phyloP scores from a whole-genome alignment of 2,113 vertebrate genomes.

The Hypanus sabinus region DNA sequence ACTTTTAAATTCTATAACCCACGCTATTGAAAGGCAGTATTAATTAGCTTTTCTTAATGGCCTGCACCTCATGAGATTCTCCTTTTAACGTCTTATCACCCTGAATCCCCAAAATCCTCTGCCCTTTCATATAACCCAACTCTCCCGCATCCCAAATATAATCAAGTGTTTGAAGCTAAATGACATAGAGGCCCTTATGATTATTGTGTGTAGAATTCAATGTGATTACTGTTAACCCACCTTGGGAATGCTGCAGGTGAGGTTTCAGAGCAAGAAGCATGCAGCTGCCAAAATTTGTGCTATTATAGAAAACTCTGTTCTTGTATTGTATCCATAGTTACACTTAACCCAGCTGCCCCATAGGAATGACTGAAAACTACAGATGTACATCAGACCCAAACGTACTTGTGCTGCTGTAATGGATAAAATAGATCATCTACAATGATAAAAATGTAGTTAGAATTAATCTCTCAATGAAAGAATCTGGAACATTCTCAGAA shows the following conservation, averaged over 20 bases:
- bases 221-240: background rate
- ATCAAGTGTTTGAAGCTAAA: background rate
- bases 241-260: background rate
- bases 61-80: background rate
- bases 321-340: background rate
- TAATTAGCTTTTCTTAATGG: conserved; percentile 3
- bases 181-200: background rate
- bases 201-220: background rate
- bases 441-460: background rate
- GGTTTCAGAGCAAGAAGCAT: background rate
- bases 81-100: background rate
- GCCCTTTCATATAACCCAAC: background rate
- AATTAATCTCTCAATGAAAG: background rate
- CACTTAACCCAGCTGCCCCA: background rate
- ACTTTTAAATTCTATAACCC: no score
- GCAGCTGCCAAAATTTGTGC: background rate
- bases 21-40: no score
- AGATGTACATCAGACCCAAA: background rate
- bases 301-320: background rate
- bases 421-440: background rate
- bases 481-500: background rate
- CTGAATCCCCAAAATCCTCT: background rate
- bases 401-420: background rate
- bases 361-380: background rate
- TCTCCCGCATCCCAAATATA: background rate